A percentile compares a stretch with the other conserved stretches of the same genome.
phyloP scores from a whole-genome alignment of 2,797 vertebrate genomes.

The Intellagama lesueurii region DNA sequence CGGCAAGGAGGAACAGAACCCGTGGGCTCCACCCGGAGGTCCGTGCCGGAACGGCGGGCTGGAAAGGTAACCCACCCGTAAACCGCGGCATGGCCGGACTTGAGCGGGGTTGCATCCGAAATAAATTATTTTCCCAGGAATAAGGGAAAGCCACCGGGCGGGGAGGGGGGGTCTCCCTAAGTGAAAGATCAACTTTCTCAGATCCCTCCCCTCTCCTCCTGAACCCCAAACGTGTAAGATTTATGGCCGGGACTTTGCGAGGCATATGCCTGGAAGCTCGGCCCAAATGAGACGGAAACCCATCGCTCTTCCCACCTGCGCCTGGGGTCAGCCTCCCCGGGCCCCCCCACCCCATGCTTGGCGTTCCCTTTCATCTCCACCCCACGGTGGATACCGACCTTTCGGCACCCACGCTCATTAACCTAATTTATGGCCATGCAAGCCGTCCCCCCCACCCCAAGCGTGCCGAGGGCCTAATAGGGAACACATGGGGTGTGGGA shows the following conservation, averaged over 20 bases:
- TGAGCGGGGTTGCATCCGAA: too few relatives aligned
- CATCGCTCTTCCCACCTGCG: background rate
- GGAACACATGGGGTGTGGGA: conserved; percentile 63
- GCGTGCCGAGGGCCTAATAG: conserved; percentile 48
- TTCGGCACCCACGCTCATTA: conserved; percentile 28
- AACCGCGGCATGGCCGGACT: too few relatives aligned
- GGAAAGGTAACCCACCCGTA: too few relatives aligned
- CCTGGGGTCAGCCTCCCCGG: background rate
- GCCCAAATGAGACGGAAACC: background rate
- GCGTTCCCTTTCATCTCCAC: background rate
- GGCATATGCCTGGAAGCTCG: background rate
- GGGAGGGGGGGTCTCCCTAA: background rate
- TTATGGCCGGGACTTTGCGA: conserved; percentile 33
- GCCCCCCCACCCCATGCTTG: too few relatives aligned
- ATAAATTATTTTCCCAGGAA: background rate
- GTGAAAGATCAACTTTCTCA: background rate
- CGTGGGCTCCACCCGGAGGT: too few relatives aligned
- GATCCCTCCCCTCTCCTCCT: background rate
- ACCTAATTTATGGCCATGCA: conserved; percentile 54
- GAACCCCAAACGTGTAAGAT: conserved; percentile 35
- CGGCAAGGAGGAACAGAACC: too few relatives aligned
- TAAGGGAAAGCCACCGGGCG: background rate
- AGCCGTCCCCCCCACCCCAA: conserved; percentile 20
- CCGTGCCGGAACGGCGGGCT: too few relatives aligned
- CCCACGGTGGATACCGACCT: background rate